Base-by-base conservation (phyloP, 2,113 vertebrate genomes). In the Trichechus manatus region DNA sequence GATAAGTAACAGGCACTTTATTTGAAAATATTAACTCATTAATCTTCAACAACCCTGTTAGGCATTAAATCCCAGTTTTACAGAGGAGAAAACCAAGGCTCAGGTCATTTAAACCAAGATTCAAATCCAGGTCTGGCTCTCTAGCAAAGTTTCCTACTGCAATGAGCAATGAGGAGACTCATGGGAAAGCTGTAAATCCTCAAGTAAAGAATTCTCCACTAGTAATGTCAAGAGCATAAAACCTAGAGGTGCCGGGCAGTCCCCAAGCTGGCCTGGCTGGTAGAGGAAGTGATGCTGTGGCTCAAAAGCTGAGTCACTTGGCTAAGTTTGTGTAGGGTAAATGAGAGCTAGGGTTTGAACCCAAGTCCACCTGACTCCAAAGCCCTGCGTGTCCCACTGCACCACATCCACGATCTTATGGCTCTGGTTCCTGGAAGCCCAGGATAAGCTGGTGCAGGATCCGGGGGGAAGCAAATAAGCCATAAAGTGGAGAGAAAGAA, bases 391-490 rank as follows among this genome's bases (percentile, higher is more conserved):
- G 10, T 29, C 83, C 83, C 23, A 47, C 19, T 0, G 20, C 7
- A 72, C 94, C 85, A 91, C 85, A 56, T 77, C 85, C 61, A 86
- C n/a, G 33, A 36, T 66, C 47, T 27, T 0, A 0, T 20, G 27
- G 14, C n/a, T 22, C 53, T 93, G 42, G 10, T 88, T 98, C 85
- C 93, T 94, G 88, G 91, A 96, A 95, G 89, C 53, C 61, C 17
- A 79, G 66, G 63, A 27, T 31, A 29, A 77, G 27, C 42, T 64
- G 44, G 20, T 1, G 0, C 50, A 36, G 79, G 77, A 77, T 83
- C 92, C 15, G 36, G 39, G 53, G n/a, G 79, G 56, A 75, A 89
- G 72, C 42, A 84, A 81, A 79, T 39, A 63, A 87, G 33, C 61
- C 74, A 95, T 79, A 75, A 79, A 94, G 75, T 66, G n/a, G 64